Percentiles rank a stretch among this genome's conserved stretches.
These are phyloP conservation scores for Leptodactylus fuscus DNA, from an alignment of 2,113 vertebrate genomes.

Conservation along the genomic window DNA sequence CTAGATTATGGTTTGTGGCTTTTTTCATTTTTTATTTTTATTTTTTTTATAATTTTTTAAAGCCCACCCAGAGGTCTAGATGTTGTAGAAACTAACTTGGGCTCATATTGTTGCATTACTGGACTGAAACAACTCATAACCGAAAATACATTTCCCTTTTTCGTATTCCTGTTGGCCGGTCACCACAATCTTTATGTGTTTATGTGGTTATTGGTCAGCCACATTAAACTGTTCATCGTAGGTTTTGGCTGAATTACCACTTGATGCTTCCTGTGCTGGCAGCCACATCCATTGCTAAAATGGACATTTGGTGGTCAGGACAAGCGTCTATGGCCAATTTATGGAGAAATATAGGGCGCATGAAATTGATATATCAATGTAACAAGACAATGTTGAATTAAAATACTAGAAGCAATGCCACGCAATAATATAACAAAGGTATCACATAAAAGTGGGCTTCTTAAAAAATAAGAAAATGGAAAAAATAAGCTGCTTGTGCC, in stretches of 20 bases:
- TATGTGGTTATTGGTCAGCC: slow-evolving; percentile 13
- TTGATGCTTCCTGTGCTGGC: neutral
- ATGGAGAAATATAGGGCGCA: neutral
- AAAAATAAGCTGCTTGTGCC: neutral
- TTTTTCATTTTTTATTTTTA: no score
- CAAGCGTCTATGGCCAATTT: neutral
- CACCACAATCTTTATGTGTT: neutral
- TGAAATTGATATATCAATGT: neutral
- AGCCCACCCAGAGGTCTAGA: no score
- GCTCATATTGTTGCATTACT: neutral
- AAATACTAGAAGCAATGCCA: neutral
- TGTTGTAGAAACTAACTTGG: no score
- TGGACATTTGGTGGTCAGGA: neutral
- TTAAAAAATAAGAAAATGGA: neutral
- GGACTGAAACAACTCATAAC: neutral
- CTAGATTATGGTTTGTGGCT: no score
- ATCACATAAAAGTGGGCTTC: no score
- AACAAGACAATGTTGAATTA: neutral
- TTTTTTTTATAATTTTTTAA: no score
- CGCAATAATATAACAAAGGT: neutral
- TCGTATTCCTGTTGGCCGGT: neutral
- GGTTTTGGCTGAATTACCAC: neutral
- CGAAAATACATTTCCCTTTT: neutral
- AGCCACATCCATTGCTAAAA: neutral
- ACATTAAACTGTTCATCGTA: neutral